A percentile compares a stretch with the other conserved stretches of the same genome.
These are phyloP conservation scores for Pteruthius melanotis DNA, from an alignment of 2,113 vertebrate genomes.

Conservation along the genomic window DNA sequence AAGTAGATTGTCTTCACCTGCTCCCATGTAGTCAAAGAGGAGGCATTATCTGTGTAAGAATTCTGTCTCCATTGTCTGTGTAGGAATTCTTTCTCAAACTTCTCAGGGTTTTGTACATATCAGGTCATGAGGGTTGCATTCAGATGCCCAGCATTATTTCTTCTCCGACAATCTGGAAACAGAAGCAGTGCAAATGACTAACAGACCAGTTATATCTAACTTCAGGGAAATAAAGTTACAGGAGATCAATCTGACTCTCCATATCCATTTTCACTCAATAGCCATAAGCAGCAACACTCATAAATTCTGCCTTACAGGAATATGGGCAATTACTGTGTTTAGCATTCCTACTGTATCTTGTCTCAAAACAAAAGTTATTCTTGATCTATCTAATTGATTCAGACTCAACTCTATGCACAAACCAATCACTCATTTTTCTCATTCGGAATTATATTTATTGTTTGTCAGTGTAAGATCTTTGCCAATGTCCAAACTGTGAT, in stretches of 20 bases:
- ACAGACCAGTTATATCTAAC: background rate
- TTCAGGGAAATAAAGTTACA: background rate
- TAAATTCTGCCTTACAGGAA: background rate
- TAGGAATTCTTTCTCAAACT: background rate
- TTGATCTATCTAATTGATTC: background rate
- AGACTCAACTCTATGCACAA: background rate
- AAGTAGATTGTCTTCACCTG: background rate
- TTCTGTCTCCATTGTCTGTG: background rate
- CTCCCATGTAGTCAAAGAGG: background rate
- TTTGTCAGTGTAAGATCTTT: background rate
- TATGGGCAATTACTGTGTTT: background rate
- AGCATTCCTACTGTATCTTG: background rate
- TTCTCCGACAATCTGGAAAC: background rate
- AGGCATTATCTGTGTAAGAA: background rate
- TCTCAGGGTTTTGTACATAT: background rate
- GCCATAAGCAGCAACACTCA: background rate
- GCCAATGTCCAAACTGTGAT: background rate
- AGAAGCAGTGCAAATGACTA: background rate
- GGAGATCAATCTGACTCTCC: background rate
- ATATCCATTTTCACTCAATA: background rate
- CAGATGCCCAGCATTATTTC: background rate
- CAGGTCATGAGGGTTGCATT: background rate
- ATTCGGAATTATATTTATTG: background rate
- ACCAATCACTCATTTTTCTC: background rate
- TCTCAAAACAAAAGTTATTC: background rate